Conservation (phyloP, 2,113 vertebrate genomes). For the Tachysurus fulvidraco region DNA sequence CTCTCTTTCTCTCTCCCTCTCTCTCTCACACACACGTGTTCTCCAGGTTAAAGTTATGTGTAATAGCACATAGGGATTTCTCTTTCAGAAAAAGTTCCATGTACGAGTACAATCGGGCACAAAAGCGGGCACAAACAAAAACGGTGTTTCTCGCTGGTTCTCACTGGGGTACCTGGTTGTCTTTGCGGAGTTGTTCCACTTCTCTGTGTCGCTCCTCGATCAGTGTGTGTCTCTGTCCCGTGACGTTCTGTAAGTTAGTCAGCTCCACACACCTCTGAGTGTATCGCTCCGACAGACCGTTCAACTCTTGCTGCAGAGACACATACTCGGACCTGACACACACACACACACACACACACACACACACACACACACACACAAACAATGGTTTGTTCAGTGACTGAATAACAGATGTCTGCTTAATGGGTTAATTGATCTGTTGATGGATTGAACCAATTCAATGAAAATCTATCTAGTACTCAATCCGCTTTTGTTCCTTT, state of each 20-base stretch:
- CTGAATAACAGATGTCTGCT: slow-evolving; percentile 27
- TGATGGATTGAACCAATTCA: slow-evolving; percentile 19
- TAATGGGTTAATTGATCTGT: slow-evolving; percentile 31
- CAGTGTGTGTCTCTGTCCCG: slow-evolving; percentile 73
- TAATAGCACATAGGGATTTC: too few relatives aligned
- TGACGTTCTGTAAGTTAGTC: slow-evolving; percentile 72
- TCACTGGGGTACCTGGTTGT: slow-evolving; percentile 83
- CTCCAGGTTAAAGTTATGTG: too few relatives aligned
- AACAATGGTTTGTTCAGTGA: slow-evolving; percentile 40
- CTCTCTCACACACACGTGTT: too few relatives aligned
- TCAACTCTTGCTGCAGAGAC: slow-evolving; percentile 80
- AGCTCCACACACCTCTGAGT: slow-evolving; percentile 89
- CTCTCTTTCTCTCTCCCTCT: too few relatives aligned
- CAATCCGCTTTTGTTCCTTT: slow-evolving; percentile 2
- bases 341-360: slow-evolving; percentile 48
- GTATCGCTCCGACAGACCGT: slow-evolving; percentile 85
- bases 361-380: slow-evolving; percentile 45
- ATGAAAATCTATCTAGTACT: background rate
- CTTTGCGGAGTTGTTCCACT: slow-evolving; percentile 81
- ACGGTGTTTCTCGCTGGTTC: background rate
- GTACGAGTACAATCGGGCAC: background rate
- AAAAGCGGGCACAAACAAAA: too few relatives aligned
- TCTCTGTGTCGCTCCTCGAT: slow-evolving; percentile 78
- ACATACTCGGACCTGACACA: slow-evolving; percentile 75
- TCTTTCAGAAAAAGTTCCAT: too few relatives aligned